Percentiles rank a stretch among this genome's conserved stretches.
Evolutionary conservation across 2,113 vertebrate genomes (phyloP).

Genomic region (Callocephalon fimbriatum): DNA sequence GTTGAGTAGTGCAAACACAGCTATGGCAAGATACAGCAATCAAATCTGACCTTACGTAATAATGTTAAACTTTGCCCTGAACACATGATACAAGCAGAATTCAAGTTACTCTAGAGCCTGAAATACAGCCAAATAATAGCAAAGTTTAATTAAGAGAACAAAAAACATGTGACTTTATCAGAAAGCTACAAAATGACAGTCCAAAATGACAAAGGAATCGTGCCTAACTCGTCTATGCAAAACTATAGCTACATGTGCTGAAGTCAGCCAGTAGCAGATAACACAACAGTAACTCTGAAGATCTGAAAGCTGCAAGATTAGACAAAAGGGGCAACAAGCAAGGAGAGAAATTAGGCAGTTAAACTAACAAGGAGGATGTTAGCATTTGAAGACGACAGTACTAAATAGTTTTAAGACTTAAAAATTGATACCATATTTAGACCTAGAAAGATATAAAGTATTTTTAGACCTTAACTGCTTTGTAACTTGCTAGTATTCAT

Average conservation of each 20-base stretch:
- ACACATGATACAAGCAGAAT: not conserved
- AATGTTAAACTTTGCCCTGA: not conserved
- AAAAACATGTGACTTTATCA: not conserved
- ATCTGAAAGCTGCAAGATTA: not conserved
- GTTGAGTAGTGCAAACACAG: not conserved
- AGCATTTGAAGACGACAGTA: not conserved
- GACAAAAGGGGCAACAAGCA: not conserved
- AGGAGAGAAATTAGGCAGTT: not conserved
- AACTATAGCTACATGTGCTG: rapidly evolving
- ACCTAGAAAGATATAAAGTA: not conserved
- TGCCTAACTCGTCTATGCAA: not conserved
- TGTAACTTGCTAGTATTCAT: not conserved
- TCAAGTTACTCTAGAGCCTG: not conserved
- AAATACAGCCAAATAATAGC: not conserved
- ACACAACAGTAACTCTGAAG: too few species aligned
- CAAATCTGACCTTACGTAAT: not conserved
- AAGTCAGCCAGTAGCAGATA: not conserved
- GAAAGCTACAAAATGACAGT: not conserved
- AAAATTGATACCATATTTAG: not conserved
- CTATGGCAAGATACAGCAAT: rapidly evolving
- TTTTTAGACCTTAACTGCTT: not conserved
- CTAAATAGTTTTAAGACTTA: not conserved
- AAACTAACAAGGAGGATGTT: not conserved
- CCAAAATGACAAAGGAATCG: not conserved
- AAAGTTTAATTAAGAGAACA: not conserved